Evolutionary conservation across 2,797 vertebrate species (phyloP).

Genomic region (Amniataba percoides): DNA sequence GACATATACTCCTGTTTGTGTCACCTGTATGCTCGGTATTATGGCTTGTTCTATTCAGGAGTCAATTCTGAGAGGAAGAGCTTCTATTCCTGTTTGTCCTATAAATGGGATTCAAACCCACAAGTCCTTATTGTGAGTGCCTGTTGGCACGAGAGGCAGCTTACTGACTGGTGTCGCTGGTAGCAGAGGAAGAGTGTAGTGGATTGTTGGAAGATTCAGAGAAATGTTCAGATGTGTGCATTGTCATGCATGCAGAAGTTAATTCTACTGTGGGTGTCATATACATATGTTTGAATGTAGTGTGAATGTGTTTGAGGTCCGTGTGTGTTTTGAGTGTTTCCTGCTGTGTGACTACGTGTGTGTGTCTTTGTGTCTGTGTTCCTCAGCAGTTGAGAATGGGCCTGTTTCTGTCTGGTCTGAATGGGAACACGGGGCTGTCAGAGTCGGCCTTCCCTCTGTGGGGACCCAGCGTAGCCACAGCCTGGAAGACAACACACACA

Average conservation of each 20-base stretch:
- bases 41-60: background rate
- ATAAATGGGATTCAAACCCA: slow-evolving; percentile 15
- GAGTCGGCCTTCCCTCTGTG: slow-evolving; percentile 89
- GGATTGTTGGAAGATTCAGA: slow-evolving; percentile 18
- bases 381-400: slow-evolving; percentile 81
- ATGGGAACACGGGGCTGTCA: slow-evolving; percentile 71
- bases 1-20: background rate
- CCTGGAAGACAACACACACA: slow-evolving; percentile 83
- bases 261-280: slow-evolving; percentile 3
- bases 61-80: too few relatives aligned
- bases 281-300: background rate
- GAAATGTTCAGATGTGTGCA: slow-evolving; percentile 22
- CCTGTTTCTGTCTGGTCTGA: slow-evolving; percentile 78
- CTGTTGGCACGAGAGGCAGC: slow-evolving; percentile 26
- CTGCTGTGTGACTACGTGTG: background rate
- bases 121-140: slow-evolving; percentile 22
- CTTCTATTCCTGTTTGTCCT: slow-evolving; percentile 23
- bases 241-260: slow-evolving; percentile 2
- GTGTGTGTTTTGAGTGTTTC: background rate
- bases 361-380: background rate
- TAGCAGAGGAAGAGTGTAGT: slow-evolving; percentile 32
- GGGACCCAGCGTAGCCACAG: slow-evolving; percentile 94
- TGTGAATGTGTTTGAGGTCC: slow-evolving; percentile 21
- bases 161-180: slow-evolving; percentile 44
- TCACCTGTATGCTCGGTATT: background rate